phyloP scores from a whole-genome alignment of 2,888 invertebrate species.

The Coenonympha glycerion region DNA sequence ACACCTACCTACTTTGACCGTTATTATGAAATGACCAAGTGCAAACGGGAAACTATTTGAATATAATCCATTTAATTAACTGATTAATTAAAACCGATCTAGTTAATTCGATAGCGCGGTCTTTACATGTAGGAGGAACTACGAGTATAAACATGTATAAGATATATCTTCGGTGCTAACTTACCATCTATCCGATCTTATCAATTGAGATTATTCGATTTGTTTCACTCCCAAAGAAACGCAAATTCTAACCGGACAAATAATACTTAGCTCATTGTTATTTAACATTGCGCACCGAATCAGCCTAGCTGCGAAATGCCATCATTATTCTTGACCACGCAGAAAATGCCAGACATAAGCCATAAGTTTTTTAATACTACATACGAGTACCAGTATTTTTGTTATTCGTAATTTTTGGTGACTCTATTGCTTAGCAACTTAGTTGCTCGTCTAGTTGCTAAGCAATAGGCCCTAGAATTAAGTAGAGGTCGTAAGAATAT shows the following conservation, averaged over 20 bases:
- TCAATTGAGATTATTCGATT: constrained; percentile 28
- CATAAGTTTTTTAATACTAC: too few relatives aligned
- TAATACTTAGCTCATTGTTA: too few relatives aligned
- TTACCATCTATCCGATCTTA: constrained; percentile 21
- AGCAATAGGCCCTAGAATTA: too few relatives aligned
- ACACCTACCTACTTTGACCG: not conserved
- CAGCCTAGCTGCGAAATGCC: too few relatives aligned
- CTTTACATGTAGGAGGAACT: constrained; percentile 13
- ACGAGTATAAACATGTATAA: constrained; percentile 14
- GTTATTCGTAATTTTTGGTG: too few relatives aligned
- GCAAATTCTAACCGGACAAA: not conserved
- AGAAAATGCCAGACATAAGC: too few relatives aligned
- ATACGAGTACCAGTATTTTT: too few relatives aligned
- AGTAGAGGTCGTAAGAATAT: too few relatives aligned
- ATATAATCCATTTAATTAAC: constrained; percentile 9
- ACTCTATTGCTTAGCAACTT: too few relatives aligned
- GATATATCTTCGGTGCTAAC: constrained; percentile 7
- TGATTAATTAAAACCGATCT: constrained; percentile 9
- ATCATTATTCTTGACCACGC: too few relatives aligned
- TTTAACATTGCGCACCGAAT: too few relatives aligned
- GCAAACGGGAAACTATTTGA: constrained; percentile 6
- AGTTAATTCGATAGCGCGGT: constrained; percentile 13
- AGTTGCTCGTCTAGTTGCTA: too few relatives aligned
- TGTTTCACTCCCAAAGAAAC: constrained; percentile 2
- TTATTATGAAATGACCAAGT: constrained; percentile 1